Percentiles rank a stretch among this genome's conserved stretches.
Conservation (phyloP, 2,113 vertebrate species). For the Corydoras sp. region DNA sequence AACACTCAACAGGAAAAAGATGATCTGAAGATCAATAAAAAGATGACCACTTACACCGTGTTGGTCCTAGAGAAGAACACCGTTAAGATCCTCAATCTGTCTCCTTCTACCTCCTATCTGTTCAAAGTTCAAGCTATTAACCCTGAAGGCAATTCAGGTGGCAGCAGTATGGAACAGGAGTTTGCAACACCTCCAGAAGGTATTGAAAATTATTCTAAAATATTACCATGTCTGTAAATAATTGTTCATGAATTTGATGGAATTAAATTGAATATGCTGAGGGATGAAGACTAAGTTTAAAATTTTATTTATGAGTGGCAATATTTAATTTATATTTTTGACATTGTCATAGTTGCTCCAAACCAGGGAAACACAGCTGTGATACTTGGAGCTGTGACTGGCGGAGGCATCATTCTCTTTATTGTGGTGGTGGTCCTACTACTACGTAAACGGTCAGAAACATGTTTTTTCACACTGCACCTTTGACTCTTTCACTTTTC, state of each 20-base stretch:
- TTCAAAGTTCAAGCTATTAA: conserved; percentile 82
- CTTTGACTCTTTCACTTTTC: conserved; percentile 24
- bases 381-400: conserved; percentile 56
- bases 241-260: neutral
- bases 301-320: conserved; percentile 6
- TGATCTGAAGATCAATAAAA: conserved; percentile 59
- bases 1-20: conserved; percentile 52
- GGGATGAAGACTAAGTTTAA: neutral
- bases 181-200: conserved; percentile 73
- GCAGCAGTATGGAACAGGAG: conserved; percentile 76
- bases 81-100: conserved; percentile 70
- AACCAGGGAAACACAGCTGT: conserved; percentile 57
- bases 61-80: conserved; percentile 75
- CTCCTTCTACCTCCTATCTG: conserved; percentile 75
- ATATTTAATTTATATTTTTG: conserved; percentile 26
- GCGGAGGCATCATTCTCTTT: conserved; percentile 58
- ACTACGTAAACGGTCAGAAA: conserved; percentile 69
- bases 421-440: conserved; percentile 65
- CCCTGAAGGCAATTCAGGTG: conserved; percentile 63
- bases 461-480: neutral
- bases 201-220: conserved; percentile 14
- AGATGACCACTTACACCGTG: conserved; percentile 81
- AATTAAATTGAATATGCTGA: neutral
- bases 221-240: neutral
- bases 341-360: conserved; percentile 43